These are phyloP conservation scores for Stegodyphus dumicola DNA, from an alignment of 1,140 invertebrate species.

Conservation along the genomic window DNA sequence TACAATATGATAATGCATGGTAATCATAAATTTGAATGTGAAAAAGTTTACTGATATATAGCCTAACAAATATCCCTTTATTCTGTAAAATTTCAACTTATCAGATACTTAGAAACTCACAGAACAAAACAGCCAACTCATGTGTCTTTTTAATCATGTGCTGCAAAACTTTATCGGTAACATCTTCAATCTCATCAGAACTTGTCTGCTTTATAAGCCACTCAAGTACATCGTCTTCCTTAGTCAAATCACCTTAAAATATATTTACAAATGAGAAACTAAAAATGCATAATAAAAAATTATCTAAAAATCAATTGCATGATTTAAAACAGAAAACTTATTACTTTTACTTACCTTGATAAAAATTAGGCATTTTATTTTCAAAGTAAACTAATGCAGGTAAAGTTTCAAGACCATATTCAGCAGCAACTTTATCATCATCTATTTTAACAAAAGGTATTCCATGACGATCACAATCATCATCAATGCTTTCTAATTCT, in stretches of 20 bases:
- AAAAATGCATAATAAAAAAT: background rate
- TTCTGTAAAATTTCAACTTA: too few species aligned
- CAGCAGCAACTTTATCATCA: conserved; percentile 82
- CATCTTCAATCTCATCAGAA: conserved; percentile 94
- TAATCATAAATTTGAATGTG: too few species aligned
- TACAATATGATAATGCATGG: too few species aligned
- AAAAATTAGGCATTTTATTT: conserved; percentile 86
- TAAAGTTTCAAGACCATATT: conserved; percentile 82
- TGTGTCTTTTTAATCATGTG: conserved; percentile 88
- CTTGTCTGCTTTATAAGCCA: conserved; percentile 71
- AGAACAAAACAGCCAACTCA: conserved; percentile 90
- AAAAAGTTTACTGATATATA: too few species aligned
- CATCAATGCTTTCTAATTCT: conserved; percentile 63
- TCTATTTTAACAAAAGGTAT: conserved; percentile 66
- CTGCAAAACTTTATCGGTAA: conserved; percentile 93
- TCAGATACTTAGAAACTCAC: conserved; percentile 73
- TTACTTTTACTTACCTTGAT: conserved; percentile 75
- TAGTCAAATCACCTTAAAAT: conserved; percentile 66
- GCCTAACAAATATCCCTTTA: too few species aligned
- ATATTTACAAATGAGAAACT: background rate
- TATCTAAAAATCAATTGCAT: background rate
- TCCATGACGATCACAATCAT: conserved; percentile 75
- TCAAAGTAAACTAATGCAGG: conserved; percentile 93
- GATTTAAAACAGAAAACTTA: background rate
- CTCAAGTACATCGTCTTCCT: conserved; percentile 66